Conservation (phyloP, 2,113 vertebrate species). For the Indicator indicator region DNA sequence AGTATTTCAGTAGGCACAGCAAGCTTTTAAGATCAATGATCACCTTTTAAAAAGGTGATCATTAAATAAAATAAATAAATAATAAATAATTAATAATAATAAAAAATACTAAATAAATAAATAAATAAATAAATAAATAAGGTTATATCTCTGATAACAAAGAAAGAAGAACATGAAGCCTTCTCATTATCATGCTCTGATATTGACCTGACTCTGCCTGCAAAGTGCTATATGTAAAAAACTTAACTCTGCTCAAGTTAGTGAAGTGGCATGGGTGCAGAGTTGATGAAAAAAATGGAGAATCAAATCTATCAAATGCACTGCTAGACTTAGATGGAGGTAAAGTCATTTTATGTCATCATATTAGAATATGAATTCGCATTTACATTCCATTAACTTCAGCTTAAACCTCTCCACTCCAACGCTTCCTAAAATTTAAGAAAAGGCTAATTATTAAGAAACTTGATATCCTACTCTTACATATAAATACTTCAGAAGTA, state of each 20-base stretch:
- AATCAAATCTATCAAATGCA: neutral
- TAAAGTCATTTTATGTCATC: neutral
- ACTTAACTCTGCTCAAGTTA: neutral
- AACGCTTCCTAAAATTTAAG: neutral
- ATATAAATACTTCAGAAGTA: neutral
- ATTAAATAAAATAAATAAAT: too few species aligned
- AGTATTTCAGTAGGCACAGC: neutral
- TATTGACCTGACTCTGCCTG: neutral
- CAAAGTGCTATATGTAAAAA: neutral
- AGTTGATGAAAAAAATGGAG: neutral
- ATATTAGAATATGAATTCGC: neutral
- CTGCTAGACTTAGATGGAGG: neutral
- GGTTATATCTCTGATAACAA: neutral
- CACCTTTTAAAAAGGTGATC: neutral
- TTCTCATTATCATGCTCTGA: neutral
- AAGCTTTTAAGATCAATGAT: neutral
- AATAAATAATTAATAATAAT: too few species aligned
- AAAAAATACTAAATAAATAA: too few species aligned
- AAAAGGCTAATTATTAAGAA: conserved; percentile 22
- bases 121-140: too few species aligned
- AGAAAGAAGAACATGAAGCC: neutral
- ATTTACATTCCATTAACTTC: neutral
- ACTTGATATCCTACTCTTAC: neutral
- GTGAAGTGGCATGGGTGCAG: neutral
- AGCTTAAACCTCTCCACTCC: neutral